These are phyloP conservation scores for Opisthograptis luteolata DNA, from an alignment of 2,888 invertebrate species.

Conservation along the genomic window DNA sequence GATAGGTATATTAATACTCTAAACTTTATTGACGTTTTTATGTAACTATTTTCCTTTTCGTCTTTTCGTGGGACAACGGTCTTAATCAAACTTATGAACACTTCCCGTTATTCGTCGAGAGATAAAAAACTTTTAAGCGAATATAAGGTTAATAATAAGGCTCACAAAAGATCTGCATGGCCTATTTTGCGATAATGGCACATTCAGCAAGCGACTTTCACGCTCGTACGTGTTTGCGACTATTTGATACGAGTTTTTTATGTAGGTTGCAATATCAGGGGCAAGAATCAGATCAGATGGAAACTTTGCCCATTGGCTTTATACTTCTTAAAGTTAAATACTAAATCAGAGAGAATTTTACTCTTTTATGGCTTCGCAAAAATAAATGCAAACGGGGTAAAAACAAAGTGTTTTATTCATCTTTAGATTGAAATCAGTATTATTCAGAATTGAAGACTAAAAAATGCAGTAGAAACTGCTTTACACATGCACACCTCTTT, in stretches of 20 bases:
- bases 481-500: too few species aligned
- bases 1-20: too few species aligned
- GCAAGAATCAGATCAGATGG: slow-evolving; percentile 59
- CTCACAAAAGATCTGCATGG: slow-evolving; percentile 3
- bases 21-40: too few species aligned
- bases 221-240: slow-evolving; percentile 35
- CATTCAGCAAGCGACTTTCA: slow-evolving; percentile 37
- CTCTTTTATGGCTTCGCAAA: slow-evolving; percentile 40
- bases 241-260: slow-evolving; percentile 20
- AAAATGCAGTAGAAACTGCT: not conserved
- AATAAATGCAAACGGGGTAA: slow-evolving; percentile 7
- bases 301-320: slow-evolving; percentile 67
- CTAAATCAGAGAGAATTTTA: slow-evolving; percentile 54
- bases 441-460: not conserved
- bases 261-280: slow-evolving; percentile 51
- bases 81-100: too few species aligned
- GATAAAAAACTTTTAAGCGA: not conserved
- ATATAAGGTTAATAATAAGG: not conserved
- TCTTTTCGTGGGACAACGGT: too few species aligned
- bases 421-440: slow-evolving; percentile 6
- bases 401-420: slow-evolving; percentile 6
- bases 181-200: slow-evolving; percentile 11
- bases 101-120: too few species aligned
- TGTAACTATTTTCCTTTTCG: too few species aligned
- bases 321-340: slow-evolving; percentile 61